These are phyloP conservation scores for Erebia palarica DNA, from an alignment of 2,888 invertebrate species.

Conservation along the genomic window DNA sequence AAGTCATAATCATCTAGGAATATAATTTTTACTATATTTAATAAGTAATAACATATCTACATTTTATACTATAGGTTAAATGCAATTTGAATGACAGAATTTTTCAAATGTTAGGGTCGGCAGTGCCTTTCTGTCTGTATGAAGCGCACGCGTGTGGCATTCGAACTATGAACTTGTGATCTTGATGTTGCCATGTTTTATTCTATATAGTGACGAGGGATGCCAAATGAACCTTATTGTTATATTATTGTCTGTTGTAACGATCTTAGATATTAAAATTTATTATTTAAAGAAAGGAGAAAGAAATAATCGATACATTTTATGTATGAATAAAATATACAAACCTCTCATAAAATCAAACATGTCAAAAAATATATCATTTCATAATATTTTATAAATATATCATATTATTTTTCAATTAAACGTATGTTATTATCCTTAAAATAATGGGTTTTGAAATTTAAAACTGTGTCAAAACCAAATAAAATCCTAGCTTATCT, in stretches of 20 bases:
- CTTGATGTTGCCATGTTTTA: conserved; percentile 61
- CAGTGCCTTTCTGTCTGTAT: conserved; percentile 4
- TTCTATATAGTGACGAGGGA: conserved; percentile 53
- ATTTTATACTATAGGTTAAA: conserved; percentile 19
- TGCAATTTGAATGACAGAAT: conserved; percentile 20
- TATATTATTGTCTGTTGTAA: conserved; percentile 57
- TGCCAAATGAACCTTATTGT: conserved; percentile 66
- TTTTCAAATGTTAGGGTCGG: neutral
- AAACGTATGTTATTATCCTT: too few relatives aligned
- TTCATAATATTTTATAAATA: too few relatives aligned
- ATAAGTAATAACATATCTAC: conserved; percentile 27
- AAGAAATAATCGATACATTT: too few relatives aligned
- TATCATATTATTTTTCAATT: too few relatives aligned
- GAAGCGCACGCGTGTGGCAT: conserved; percentile 1
- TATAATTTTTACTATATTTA: conserved; percentile 14
- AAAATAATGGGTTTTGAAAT: neutral
- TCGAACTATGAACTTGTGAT: conserved; percentile 47
- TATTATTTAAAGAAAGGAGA: neutral
- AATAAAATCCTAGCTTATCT: conserved; percentile 12
- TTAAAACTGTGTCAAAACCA: conserved; percentile 6
- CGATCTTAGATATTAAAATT: conserved; percentile 28
- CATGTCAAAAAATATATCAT: too few relatives aligned
- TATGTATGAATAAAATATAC: too few relatives aligned
- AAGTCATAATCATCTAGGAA: conserved; percentile 30
- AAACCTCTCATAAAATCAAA: too few relatives aligned